These are phyloP conservation scores for Morpho deidamia DNA, from an alignment of 2,888 invertebrate species.

Conservation along the genomic window DNA sequence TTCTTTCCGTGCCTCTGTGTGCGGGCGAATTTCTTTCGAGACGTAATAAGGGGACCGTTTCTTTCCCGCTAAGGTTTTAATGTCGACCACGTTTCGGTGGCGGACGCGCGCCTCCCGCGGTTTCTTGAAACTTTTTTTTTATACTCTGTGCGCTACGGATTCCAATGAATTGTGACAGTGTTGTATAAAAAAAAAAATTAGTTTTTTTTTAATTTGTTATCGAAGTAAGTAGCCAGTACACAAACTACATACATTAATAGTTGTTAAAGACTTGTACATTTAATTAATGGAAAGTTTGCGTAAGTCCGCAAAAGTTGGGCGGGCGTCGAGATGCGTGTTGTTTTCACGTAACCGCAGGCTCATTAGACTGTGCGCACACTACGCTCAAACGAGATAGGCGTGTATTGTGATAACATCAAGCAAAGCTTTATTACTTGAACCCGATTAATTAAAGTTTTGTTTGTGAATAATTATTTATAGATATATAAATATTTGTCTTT, in stretches of 20 bases:
- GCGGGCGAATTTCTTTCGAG: conserved; percentile 76
- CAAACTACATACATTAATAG: conserved; percentile 3
- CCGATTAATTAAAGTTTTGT: conserved; percentile 50
- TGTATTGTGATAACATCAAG: conserved; percentile 54
- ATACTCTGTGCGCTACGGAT: conserved; percentile 35
- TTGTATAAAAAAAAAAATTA: conserved; percentile 19
- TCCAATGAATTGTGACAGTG: conserved; percentile 45
- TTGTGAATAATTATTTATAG: conserved; percentile 11
- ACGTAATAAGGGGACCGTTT: conserved; percentile 78
- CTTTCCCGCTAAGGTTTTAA: conserved; percentile 78
- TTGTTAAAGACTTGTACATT: conserved; percentile 32
- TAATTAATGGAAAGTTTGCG: conserved; percentile 61
- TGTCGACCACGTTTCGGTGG: conserved; percentile 77
- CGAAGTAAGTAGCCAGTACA: conserved; percentile 25
- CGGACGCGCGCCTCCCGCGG: conserved; percentile 75
- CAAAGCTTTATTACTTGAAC: conserved; percentile 44
- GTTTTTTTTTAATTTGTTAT: conserved; percentile 19
- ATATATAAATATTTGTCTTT: conserved; percentile 26
- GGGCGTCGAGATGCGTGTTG: conserved; percentile 54
- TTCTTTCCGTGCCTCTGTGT: conserved; percentile 68
- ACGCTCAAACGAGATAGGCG: conserved; percentile 62
- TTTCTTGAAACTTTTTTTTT: conserved; percentile 53
- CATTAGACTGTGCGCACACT: conserved; percentile 72
- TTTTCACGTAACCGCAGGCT: conserved; percentile 69
- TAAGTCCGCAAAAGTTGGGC: conserved; percentile 50